Conservation (phyloP, 2,797 vertebrate species). For the Capromys pilorides region DNA sequence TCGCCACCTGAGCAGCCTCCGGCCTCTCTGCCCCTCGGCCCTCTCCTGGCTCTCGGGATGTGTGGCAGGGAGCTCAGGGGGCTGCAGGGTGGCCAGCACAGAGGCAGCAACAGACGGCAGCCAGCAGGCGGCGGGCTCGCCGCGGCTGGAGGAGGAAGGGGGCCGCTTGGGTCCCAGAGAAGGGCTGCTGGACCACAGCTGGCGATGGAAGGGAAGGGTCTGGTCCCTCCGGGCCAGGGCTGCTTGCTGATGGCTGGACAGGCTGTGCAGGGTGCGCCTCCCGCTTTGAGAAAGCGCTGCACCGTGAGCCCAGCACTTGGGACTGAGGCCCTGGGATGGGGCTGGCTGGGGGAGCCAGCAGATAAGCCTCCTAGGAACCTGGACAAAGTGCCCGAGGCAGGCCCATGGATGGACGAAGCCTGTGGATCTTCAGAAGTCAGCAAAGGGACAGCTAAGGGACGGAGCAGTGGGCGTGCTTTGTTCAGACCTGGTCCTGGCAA, state of each 20-base stretch:
- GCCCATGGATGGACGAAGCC: not conserved
- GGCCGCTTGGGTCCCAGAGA: not conserved
- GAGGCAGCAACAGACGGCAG: not conserved
- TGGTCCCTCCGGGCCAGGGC: not conserved
- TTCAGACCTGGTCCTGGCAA: not conserved
- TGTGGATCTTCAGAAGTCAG: not conserved
- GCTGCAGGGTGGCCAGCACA: not conserved
- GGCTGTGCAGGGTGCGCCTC: fast-evolving
- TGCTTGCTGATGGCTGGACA: no score
- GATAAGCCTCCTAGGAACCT: not conserved
- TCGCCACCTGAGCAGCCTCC: not conserved
- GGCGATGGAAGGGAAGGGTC: not conserved
- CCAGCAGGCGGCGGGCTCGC: no score
- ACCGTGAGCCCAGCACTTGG: not conserved
- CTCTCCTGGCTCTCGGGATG: no score
- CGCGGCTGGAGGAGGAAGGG: no score
- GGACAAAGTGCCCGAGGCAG: not conserved
- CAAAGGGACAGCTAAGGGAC: not conserved
- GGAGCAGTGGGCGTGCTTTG: not conserved
- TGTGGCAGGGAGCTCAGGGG: not conserved
- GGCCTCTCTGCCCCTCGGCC: not conserved
- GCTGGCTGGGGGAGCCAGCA: fast-evolving
- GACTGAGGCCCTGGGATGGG: not conserved
- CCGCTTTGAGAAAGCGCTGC: not conserved
- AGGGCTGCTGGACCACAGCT: not conserved